Base-by-base conservation (phyloP, 2,797 vertebrate genomes). In the Enoplosus armatus region DNA sequence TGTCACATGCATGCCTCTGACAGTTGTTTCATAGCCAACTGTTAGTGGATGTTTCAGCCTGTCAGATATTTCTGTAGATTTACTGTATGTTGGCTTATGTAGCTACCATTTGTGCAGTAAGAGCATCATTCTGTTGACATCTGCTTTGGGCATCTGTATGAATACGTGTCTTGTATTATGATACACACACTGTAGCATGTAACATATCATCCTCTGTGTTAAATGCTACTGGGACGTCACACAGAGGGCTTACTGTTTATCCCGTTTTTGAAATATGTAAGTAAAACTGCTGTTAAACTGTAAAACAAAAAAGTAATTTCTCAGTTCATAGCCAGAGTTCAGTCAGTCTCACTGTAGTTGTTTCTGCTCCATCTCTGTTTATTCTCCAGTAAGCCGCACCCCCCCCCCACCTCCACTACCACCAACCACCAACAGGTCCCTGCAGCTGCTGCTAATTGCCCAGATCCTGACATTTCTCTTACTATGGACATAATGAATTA, bases 401-500 rank as follows among this genome's bases (percentile, higher is more conserved):
- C 11, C 4, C 14, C 0, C 70, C 43, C 54, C 53, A 26, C 54
- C 43, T n/a, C 62, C 75, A 54, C 61, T 63, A 56, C 58, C 80
- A 63, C 80, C 65, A 79, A 93, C 93, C 75, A 93, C 93, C 73
- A 90, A 95, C 94, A 96, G 94, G 94, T 96, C 95, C 72, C 94
- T 96, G 94, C 95, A 86, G 87, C 90, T 96, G 94, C 94, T 95
- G 95, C 96, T 97, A 97, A 98, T 98, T 96, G 93, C 95, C 91
- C 90, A 86, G 91, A 94, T 94, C 94, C 94, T 97, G 97, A 96
- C 96, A 97, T 97, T 96, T 97, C 95, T 95, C 94, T 96, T 94
- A 94, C 96, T 97, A 97, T 96, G 96, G 96, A 97, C 96, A 96
- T 95, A 87, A 94, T 98, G 96, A 97, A 95, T 97, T 97, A 98